Evolutionary conservation across 2,113 vertebrate species (phyloP), one percentile per base, ranked within the genome.

Genomic region (Trinectes maculatus): DNA sequence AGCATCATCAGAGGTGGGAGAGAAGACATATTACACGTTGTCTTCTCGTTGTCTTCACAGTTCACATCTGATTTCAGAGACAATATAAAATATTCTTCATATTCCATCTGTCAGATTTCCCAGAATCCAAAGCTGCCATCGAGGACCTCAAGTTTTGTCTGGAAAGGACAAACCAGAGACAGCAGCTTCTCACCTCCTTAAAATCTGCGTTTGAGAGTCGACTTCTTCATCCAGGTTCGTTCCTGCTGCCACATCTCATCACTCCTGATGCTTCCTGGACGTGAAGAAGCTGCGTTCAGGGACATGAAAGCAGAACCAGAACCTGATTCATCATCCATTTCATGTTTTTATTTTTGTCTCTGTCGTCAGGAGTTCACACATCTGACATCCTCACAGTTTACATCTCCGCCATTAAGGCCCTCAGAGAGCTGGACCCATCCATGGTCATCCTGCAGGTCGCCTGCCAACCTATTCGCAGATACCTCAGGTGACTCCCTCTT

Each of bases 391-490:
- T 99, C 84, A 98, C 98, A 0, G 92, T 99, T 0, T 99, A 99
- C 64, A 99, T 99, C 87, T 98, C 96, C 0, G 97, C 98, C 80
- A 99, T 99, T 90, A 99, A 98, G 71, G 97, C 98, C 0, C 88
- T 99, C 44, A 81, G 96, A 4, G 96, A 98, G 80, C 92, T 99
- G 18, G 98, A 99, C 63, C 95, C 98, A 0, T 98, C 97, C 58
- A 98, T 98, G 97, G 97, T 99, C 49, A 95, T 99, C 80, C 89
- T 99, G 85, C 96, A 98, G 78, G 95, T 99, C 0, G 98, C 96
- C 34, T 99, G 97, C 10, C 96, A 99, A 65, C 98, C 97, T 3
- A 96, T 99, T 86, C 93, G 98, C 83, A 98, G 95, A 62, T 99
- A 99, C 34, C 90, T 99, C 68, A 89, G 97, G 97, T 93, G 36